phyloP scores from a whole-genome alignment of 2,113 vertebrate genomes.

The Scomber japonicus region DNA sequence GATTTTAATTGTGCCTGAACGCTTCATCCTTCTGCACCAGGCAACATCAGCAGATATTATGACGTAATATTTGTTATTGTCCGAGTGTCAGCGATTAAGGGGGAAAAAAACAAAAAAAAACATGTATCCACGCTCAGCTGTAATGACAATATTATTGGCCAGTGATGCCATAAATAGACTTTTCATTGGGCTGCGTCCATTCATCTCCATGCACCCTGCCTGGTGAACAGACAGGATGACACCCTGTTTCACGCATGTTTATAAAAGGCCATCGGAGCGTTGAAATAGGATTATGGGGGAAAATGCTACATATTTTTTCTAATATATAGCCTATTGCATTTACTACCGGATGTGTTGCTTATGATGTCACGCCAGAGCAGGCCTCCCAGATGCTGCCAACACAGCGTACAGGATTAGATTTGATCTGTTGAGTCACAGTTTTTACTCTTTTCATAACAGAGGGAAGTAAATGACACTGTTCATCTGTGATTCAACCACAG shows the following conservation, averaged over 20 bases:
- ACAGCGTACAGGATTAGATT: constrained; percentile 41
- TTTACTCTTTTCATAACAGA: constrained; percentile 21
- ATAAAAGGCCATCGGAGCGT: background rate
- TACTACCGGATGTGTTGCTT: constrained; percentile 37
- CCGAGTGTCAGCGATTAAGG: constrained; percentile 11
- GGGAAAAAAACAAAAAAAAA: background rate
- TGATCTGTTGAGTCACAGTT: constrained; percentile 51
- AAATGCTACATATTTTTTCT: background rate
- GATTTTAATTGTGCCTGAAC: background rate
- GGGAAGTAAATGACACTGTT: background rate
- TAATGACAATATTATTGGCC: constrained; percentile 5
- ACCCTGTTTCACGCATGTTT: constrained; percentile 28
- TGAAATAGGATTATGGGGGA: constrained; percentile 27
- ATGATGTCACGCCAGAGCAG: constrained; percentile 29
- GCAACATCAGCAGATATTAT: constrained; percentile 62
- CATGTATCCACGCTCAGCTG: background rate
- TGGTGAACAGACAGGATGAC: constrained; percentile 29
- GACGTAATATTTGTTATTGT: constrained; percentile 80
- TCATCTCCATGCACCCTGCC: background rate
- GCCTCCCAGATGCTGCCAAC: constrained; percentile 36
- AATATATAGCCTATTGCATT: background rate
- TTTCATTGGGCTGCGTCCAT: background rate
- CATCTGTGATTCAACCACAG: background rate
- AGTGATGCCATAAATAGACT: constrained; percentile 55
- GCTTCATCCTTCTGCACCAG: constrained; percentile 14